phyloP scores from a whole-genome alignment of 2,888 invertebrate species.

The Chouioia cunea region DNA sequence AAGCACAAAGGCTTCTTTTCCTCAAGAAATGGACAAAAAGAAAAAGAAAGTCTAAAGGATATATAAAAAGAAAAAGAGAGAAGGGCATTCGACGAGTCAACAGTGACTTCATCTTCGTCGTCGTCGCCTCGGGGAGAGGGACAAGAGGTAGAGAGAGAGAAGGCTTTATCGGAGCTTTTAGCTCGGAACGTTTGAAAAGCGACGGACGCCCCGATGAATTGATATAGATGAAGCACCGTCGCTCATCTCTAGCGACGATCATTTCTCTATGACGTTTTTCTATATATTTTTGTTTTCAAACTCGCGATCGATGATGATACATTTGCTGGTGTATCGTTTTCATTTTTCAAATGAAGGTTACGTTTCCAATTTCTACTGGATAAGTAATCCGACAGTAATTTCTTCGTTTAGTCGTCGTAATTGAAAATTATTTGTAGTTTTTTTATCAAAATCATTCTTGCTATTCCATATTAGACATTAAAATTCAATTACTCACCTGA shows the following conservation, averaged over 20 bases:
- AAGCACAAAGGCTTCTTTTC: constrained; percentile 35
- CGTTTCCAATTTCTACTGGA: too few species aligned
- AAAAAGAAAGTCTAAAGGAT: constrained; percentile 33
- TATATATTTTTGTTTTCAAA: not conserved
- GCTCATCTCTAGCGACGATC: constrained; percentile 4
- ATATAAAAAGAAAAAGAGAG: constrained; percentile 10
- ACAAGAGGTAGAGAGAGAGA: constrained; percentile 1
- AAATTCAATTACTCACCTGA: too few species aligned
- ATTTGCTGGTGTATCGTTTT: too few species aligned
- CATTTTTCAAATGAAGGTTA: too few species aligned
- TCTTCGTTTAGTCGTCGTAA: too few species aligned
- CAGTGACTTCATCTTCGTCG: constrained; percentile 46
- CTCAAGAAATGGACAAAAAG: constrained; percentile 14
- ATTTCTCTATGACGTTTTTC: constrained; percentile 29
- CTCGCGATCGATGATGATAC: too few species aligned
- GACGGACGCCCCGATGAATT: constrained; percentile 45
- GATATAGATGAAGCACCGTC: constrained; percentile 41
- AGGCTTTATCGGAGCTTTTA: constrained; percentile 46
- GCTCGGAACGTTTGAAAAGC: constrained; percentile 41
- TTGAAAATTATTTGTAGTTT: too few species aligned
- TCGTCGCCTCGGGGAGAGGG: constrained; percentile 24
- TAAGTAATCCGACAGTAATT: too few species aligned
- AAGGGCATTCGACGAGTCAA: constrained; percentile 45
- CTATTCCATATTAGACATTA: too few species aligned
- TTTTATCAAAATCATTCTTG: too few species aligned